These are phyloP conservation scores for Tauraco erythrolophus DNA, from an alignment of 2,113 vertebrate genomes.

Conservation along the genomic window DNA sequence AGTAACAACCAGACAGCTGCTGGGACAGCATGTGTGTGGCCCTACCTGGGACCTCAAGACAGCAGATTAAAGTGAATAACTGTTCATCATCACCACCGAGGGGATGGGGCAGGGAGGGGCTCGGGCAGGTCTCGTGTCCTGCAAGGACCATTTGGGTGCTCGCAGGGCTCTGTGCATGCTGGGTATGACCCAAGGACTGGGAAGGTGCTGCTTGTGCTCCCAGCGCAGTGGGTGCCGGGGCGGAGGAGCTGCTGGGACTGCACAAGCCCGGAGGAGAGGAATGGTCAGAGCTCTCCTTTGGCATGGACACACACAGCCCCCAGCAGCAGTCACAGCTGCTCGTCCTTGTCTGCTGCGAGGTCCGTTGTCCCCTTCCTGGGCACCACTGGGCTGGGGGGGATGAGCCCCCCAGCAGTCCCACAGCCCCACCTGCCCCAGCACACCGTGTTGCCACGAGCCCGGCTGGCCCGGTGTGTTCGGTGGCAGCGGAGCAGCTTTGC, in stretches of 20 bases:
- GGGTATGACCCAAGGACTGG: neutral
- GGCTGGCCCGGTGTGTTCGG: rapidly evolving
- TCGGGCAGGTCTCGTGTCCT: neutral
- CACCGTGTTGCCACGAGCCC: rapidly evolving
- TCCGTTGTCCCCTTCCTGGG: neutral
- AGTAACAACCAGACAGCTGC: neutral
- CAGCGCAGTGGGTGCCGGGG: neutral
- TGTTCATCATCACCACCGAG: neutral
- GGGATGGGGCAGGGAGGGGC: neutral
- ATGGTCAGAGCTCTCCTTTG: neutral
- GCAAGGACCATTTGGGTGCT: neutral
- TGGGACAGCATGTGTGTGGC: neutral
- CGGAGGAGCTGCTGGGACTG: neutral
- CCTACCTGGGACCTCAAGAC: rapidly evolving
- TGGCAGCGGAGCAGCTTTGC: neutral
- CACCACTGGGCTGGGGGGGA: neutral
- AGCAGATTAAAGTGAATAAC: neutral
- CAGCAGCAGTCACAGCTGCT: neutral
- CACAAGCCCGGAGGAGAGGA: neutral
- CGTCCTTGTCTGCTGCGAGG: neutral
- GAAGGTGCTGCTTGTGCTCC: neutral
- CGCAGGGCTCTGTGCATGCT: neutral
- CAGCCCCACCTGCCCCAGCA: neutral
- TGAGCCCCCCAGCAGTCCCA: neutral
- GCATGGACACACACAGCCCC: neutral